These are phyloP conservation scores for Pinna nobilis DNA, from an alignment of 1,140 invertebrate species.

Conservation along the genomic window DNA sequence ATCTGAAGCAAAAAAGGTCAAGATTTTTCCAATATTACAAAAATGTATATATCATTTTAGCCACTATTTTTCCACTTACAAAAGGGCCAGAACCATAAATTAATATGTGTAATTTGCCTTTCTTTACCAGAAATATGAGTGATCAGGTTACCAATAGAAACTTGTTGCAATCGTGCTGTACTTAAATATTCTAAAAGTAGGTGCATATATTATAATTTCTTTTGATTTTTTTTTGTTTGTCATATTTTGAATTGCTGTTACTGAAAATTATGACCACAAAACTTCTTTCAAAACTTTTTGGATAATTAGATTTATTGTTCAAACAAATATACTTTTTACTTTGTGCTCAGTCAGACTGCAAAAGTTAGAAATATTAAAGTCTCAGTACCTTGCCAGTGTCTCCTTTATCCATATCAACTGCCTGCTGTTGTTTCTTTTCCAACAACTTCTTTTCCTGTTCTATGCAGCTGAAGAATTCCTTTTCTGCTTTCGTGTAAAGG, in stretches of 20 bases:
- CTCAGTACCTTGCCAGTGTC: constrained; percentile 54
- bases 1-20: too few relatives aligned
- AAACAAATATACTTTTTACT: neutral
- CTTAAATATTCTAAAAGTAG: too few relatives aligned
- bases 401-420: constrained; percentile 49
- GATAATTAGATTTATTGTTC: neutral
- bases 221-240: too few relatives aligned
- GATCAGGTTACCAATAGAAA: too few relatives aligned
- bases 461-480: constrained; percentile 63
- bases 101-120: too few relatives aligned
- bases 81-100: too few relatives aligned
- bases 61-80: too few relatives aligned
- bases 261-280: too few relatives aligned
- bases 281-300: neutral
- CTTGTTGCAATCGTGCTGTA: too few relatives aligned
- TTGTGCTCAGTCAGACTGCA: neutral
- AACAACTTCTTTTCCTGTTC: constrained; percentile 64
- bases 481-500: constrained; percentile 61
- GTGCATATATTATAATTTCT: too few relatives aligned
- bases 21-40: neutral
- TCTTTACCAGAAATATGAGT: too few relatives aligned
- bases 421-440: constrained; percentile 40
- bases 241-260: too few relatives aligned
- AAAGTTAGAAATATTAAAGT: neutral
- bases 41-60: neutral